Evolutionary conservation across 2,888 invertebrate species (phyloP).

Genomic region (Salpingus planirostris): DNA sequence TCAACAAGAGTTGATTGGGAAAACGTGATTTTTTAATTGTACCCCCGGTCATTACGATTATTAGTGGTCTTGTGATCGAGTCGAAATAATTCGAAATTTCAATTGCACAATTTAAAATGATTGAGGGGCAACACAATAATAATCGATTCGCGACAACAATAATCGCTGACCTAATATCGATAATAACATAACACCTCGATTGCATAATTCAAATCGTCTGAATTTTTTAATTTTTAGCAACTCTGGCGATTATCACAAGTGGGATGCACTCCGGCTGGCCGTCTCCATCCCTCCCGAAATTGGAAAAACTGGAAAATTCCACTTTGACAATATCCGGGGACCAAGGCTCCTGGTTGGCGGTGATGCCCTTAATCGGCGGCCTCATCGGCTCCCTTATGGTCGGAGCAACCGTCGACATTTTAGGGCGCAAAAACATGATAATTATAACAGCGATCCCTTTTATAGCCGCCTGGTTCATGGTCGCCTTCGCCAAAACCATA

Average conservation of each 20-base stretch:
- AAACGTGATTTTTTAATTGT: too few relatives aligned
- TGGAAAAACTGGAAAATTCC: constrained; percentile 35
- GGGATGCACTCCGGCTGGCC: constrained; percentile 49
- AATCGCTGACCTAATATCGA: too few relatives aligned
- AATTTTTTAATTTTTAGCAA: constrained; percentile 24
- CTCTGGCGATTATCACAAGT: constrained; percentile 32
- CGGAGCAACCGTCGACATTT: constrained; percentile 53
- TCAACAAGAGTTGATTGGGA: too few relatives aligned
- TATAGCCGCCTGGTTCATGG: constrained; percentile 54
- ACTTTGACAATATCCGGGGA: constrained; percentile 32
- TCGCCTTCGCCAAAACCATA: constrained; percentile 50
- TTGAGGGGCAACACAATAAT: too few relatives aligned
- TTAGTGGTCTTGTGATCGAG: too few relatives aligned
- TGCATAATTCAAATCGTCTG: too few relatives aligned
- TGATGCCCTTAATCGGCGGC: constrained; percentile 56
- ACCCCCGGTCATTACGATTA: too few relatives aligned
- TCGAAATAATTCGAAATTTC: too few relatives aligned
- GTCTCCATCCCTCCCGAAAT: constrained; percentile 50
- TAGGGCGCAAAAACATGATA: constrained; percentile 58
- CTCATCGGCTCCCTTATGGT: constrained; percentile 53
- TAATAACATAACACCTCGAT: too few relatives aligned
- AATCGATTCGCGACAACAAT: too few relatives aligned
- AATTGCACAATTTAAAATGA: too few relatives aligned
- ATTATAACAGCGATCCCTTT: constrained; percentile 54
- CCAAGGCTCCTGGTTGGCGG: constrained; percentile 49